These are phyloP conservation scores for Sebastolobus altivelis DNA, from an alignment of 2,797 vertebrate species.

Conservation along the genomic window DNA sequence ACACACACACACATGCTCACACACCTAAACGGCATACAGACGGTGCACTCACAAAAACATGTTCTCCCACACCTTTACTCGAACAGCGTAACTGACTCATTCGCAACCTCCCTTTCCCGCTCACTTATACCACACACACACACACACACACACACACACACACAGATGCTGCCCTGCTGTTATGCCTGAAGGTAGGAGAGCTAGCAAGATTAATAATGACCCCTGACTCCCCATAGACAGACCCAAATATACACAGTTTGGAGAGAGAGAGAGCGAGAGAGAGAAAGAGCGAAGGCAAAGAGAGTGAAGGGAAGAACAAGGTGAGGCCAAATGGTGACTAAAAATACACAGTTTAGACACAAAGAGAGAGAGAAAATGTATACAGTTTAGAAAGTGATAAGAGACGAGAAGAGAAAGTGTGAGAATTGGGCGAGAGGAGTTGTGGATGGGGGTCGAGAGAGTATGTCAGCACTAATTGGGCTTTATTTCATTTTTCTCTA, in stretches of 20 bases:
- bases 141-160: conserved; percentile 56
- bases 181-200: conserved; percentile 86
- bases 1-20: conserved; percentile 26
- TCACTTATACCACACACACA: conserved; percentile 43
- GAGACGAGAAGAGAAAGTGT: conserved; percentile 29
- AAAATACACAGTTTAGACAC: conserved; percentile 72
- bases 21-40: conserved; percentile 52
- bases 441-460: neutral
- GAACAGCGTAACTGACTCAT: conserved; percentile 74
- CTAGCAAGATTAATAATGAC: conserved; percentile 88
- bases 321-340: conserved; percentile 65
- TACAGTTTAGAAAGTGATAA: conserved; percentile 57
- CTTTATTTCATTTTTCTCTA: conserved; percentile 1
- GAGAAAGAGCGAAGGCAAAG: conserved; percentile 50
- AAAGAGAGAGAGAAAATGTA: conserved; percentile 62
- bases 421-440: conserved; percentile 6
- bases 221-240: conserved; percentile 84
- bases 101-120: conserved; percentile 68
- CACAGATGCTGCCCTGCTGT: conserved; percentile 80
- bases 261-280: conserved; percentile 78
- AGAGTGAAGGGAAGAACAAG: conserved; percentile 56
- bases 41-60: conserved; percentile 66
- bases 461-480: conserved; percentile 13
- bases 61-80: conserved; percentile 71
- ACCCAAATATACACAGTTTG: conserved; percentile 87